Evolutionary conservation across 2,113 vertebrate genomes (phyloP).

Genomic region (Notarius lentiginosus): DNA sequence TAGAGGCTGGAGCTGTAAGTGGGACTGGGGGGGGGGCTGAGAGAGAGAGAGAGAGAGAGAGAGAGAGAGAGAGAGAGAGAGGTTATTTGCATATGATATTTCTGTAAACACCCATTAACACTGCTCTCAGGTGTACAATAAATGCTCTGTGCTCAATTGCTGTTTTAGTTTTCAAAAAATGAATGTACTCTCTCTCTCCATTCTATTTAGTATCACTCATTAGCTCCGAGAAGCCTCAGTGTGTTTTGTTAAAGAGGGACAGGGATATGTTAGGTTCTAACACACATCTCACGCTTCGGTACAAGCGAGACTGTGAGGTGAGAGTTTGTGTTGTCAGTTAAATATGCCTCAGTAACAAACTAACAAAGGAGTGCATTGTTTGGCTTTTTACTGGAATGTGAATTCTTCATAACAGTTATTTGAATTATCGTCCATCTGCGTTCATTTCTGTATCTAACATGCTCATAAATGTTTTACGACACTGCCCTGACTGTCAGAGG

Average conservation of each 20-base stretch:
- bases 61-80: background rate
- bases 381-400: background rate
- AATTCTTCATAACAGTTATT: background rate
- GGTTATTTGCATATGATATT: background rate
- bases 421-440: background rate
- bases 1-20: constrained; percentile 7
- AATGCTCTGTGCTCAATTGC: background rate
- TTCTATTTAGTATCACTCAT: constrained; percentile 9
- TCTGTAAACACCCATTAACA: background rate
- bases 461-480: constrained; percentile 21
- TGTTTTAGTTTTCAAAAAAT: background rate
- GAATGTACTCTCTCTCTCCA: background rate
- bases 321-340: constrained; percentile 2
- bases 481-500: background rate
- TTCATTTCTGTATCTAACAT: background rate
- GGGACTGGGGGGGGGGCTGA: background rate
- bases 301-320: background rate
- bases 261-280: constrained; percentile 12
- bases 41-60: background rate
- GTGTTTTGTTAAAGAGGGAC: constrained; percentile 32
- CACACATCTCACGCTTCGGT: constrained; percentile 19
- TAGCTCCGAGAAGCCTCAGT: constrained; percentile 12
- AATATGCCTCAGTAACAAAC: background rate
- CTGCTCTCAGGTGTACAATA: constrained; percentile 1
- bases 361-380: background rate